These are phyloP conservation scores for Tipula confusa DNA, from an alignment of 2,888 invertebrate species.

Conservation along the genomic window DNA sequence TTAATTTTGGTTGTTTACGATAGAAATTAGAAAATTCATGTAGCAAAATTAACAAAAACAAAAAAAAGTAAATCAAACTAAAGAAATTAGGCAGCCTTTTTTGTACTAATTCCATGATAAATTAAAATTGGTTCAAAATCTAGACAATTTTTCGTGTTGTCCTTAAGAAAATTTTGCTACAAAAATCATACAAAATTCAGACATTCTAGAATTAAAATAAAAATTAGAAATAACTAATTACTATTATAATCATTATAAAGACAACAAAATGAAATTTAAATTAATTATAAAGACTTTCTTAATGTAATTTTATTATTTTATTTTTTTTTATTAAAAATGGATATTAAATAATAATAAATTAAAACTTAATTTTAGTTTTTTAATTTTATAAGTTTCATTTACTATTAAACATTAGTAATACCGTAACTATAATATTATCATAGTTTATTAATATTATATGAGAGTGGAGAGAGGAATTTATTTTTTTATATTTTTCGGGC, in stretches of 20 bases:
- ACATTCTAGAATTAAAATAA: not conserved
- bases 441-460: not conserved
- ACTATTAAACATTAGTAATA: not conserved
- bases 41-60: not conserved
- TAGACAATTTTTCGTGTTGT: not conserved
- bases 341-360: not conserved
- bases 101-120: not conserved
- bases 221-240: not conserved
- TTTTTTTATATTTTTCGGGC: conserved; percentile 3
- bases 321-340: not conserved
- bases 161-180: not conserved
- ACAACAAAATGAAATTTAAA: not conserved
- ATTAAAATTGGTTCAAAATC: not conserved
- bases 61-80: not conserved
- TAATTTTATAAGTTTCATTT: not conserved
- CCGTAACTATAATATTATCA: not conserved
- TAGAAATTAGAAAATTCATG: not conserved
- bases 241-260: not conserved
- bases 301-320: conserved; percentile 7
- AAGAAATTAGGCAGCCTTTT: not conserved
- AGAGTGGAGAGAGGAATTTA: not conserved
- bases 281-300: not conserved
- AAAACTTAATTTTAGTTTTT: not conserved
- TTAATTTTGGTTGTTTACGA: not conserved
- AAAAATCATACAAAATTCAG: not conserved